Percentiles rank a stretch among this genome's conserved stretches.
Conservation (phyloP, 2,113 vertebrate species). For the Tretioscincus oriximinensis region DNA sequence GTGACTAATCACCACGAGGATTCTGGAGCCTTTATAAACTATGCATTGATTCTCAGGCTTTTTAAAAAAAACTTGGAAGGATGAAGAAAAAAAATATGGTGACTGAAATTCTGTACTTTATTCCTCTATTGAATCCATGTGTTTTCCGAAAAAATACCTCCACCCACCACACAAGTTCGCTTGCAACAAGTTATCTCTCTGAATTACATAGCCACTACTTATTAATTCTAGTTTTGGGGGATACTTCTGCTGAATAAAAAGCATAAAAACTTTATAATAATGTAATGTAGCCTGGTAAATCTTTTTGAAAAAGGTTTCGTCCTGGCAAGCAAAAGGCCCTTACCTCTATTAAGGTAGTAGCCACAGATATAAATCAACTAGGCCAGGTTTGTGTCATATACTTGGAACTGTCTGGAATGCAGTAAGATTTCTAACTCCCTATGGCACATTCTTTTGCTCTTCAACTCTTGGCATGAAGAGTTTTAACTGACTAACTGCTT, state of each 20-base stretch:
- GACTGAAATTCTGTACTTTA: conserved; percentile 15
- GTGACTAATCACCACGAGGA: background rate
- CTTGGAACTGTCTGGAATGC: conserved; percentile 66
- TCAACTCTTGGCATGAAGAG: conserved; percentile 30
- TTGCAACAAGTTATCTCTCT: conserved; percentile 31
- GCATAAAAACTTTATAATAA: conserved; percentile 67
- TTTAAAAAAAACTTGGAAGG: conserved; percentile 54
- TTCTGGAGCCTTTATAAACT: background rate
- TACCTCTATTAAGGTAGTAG: conserved; percentile 59
- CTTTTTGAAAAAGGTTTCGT: conserved; percentile 59
- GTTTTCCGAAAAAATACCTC: conserved; percentile 39
- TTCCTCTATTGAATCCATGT: conserved; percentile 23
- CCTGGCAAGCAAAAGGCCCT: conserved; percentile 72
- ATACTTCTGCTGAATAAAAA: conserved; percentile 65
- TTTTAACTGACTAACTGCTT: background rate
- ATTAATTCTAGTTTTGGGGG: conserved; percentile 61
- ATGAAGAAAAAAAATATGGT: conserved; percentile 56
- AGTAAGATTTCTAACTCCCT: conserved; percentile 60
- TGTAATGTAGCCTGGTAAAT: conserved; percentile 79
- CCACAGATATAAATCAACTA: conserved; percentile 70
- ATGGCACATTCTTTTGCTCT: conserved; percentile 52
- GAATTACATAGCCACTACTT: conserved; percentile 63
- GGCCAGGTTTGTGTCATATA: conserved; percentile 62
- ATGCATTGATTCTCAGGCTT: conserved; percentile 1
- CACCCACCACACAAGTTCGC: background rate